phyloP scores from a whole-genome alignment of 2,888 invertebrate genomes.

The Xylota segnis region DNA sequence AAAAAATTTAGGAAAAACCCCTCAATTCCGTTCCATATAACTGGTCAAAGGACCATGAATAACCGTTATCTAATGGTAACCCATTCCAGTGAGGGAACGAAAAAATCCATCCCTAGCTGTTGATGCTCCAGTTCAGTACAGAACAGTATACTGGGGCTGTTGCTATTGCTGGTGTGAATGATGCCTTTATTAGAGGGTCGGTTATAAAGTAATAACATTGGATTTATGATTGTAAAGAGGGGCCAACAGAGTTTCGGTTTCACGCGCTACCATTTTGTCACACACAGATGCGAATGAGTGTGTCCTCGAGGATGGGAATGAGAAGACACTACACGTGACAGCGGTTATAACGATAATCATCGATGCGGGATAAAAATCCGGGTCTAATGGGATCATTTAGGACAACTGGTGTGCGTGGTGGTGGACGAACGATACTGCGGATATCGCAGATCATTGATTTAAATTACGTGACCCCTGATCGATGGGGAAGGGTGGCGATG shows the following conservation, averaged over 20 bases:
- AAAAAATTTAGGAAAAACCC: slow-evolving; percentile 8
- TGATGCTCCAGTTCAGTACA: slow-evolving; percentile 12
- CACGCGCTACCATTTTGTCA: slow-evolving; percentile 41
- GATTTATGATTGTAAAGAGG: slow-evolving; percentile 50
- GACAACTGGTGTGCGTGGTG: slow-evolving; percentile 30
- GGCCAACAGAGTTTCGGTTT: slow-evolving; percentile 22
- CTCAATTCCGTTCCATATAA: slow-evolving; percentile 50
- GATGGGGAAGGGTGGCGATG: neutral
- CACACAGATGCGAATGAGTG: slow-evolving; percentile 1
- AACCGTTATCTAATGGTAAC: slow-evolving; percentile 74
- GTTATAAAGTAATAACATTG: slow-evolving; percentile 65
- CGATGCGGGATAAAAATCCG: slow-evolving; percentile 49
- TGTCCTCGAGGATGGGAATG: neutral
- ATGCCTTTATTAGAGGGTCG: slow-evolving; percentile 66
- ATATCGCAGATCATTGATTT: slow-evolving; percentile 64
- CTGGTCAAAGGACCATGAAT: slow-evolving; percentile 71
- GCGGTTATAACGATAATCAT: slow-evolving; percentile 47
- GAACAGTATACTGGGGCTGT: neutral
- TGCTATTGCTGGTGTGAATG: slow-evolving; percentile 54
- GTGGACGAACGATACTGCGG: slow-evolving; percentile 30
- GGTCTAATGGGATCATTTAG: slow-evolving; percentile 61
- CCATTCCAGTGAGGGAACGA: slow-evolving; percentile 55
- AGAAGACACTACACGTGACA: slow-evolving; percentile 24
- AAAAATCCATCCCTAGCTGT: slow-evolving; percentile 27
- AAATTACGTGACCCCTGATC: slow-evolving; percentile 62